Percentiles rank a stretch among this genome's conserved stretches.
phyloP scores from a whole-genome alignment of 2,888 invertebrate genomes.

The Malachius bipustulatus region DNA sequence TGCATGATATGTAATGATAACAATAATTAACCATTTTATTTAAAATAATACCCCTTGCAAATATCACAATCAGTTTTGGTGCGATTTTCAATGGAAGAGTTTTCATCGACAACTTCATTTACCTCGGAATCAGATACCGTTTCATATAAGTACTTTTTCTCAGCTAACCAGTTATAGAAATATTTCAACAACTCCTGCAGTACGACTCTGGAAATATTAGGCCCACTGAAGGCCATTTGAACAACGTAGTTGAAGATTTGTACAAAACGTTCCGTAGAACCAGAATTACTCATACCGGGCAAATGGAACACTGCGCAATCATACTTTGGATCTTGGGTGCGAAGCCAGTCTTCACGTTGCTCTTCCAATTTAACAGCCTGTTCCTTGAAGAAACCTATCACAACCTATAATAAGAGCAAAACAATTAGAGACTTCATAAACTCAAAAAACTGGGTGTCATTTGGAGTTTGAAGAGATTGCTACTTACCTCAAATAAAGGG shows the following conservation, averaged over 20 bases:
- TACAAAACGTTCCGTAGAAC: neutral
- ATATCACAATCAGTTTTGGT: neutral
- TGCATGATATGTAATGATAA: too few relatives aligned
- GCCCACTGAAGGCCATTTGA: neutral
- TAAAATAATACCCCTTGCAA: neutral
- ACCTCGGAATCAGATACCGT: too few relatives aligned
- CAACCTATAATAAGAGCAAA: too few relatives aligned
- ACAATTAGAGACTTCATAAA: too few relatives aligned
- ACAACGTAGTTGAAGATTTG: neutral
- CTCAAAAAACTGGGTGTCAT: too few relatives aligned
- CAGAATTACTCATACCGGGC: neutral
- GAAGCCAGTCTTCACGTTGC: neutral
- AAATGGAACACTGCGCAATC: neutral
- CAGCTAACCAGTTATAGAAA: conserved; percentile 1
- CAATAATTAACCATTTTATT: too few relatives aligned
- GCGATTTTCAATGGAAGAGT: too few relatives aligned
- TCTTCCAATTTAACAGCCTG: neutral
- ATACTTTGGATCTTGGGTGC: neutral
- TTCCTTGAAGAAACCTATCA: conserved; percentile 2
- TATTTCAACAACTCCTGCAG: neutral
- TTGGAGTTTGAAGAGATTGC: too few relatives aligned
- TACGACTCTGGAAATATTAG: neutral
- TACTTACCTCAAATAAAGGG: neutral
- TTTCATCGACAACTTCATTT: too few relatives aligned
- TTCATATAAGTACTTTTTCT: neutral